Percentiles rank a stretch among this genome's conserved stretches.
Conservation (phyloP, 2,113 vertebrate species). For the Odocoileus virginianus region DNA sequence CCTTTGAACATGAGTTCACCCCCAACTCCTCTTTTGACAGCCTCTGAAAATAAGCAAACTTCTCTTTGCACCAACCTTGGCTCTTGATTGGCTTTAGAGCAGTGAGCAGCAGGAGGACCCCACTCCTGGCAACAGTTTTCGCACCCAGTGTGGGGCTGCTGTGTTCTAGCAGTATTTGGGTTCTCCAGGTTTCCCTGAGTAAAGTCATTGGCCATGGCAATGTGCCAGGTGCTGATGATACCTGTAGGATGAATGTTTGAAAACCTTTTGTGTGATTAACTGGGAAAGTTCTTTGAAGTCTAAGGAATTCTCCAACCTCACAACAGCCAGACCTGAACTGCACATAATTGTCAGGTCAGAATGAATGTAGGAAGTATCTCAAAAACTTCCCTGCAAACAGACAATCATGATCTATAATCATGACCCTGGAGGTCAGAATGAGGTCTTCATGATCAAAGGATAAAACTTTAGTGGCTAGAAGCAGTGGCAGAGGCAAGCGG, state of each 20-base stretch:
- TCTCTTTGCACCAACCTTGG: not conserved
- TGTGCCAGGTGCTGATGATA: not conserved
- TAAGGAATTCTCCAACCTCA: not conserved
- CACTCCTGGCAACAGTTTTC: not conserved
- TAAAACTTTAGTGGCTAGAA: not conserved
- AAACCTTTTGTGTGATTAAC: not conserved
- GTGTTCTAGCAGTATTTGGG: not conserved
- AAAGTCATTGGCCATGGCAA: not conserved
- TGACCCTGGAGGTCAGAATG: too few relatives aligned
- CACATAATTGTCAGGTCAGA: not conserved
- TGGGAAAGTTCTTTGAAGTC: not conserved
- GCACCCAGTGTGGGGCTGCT: not conserved
- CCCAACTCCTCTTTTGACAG: not conserved
- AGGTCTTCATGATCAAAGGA: not conserved
- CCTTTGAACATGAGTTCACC: not conserved
- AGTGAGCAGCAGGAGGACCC: not conserved
- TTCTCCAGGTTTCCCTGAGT: not conserved
- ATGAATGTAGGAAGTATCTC: not conserved
- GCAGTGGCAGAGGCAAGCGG: not conserved
- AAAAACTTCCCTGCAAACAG: not conserved
- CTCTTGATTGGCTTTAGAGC: not conserved
- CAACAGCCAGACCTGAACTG: not conserved
- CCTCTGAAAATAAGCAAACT: not conserved
- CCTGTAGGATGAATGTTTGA: not conserved
- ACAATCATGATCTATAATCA: not conserved